Base-by-base conservation (phyloP, 2,888 invertebrate species). In the Ennomos erosarius region DNA sequence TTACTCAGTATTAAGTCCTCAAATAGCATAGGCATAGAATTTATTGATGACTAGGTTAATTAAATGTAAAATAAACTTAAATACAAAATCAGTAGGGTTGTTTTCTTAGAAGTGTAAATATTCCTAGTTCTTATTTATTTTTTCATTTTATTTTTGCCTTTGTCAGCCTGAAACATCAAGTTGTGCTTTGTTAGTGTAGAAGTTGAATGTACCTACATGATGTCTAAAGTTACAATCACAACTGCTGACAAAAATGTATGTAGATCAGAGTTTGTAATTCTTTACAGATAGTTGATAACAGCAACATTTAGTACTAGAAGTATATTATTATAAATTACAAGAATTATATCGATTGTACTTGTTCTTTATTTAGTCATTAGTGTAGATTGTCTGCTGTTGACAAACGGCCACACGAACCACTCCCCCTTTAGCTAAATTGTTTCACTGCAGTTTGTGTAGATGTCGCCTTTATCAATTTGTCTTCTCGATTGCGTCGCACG, bases 1-100 rank as follows among this genome's bases (percentile, higher is more conserved):
- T 84, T 75, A 83, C 81, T 84, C 91, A 91, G 91, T 92, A 91
- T 91, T 92, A 90, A 89, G 87, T 89, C 90, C 85, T 88, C 84
- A 89, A 87, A 85, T 89, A 88, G 82, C 71, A 67, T 88, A 89
- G 86, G 87, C 62, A 76, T 88, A 87, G 75, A 78, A 68, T 45
- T 53, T 76, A 80, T 68, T 58, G 42, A 82, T 82, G 78, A 85
- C 78, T 81, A 90, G 87, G 89, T 83, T 81, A 82, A 79, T 66
- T 76, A 46, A 77, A 85, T 87, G 85, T 87, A 85, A 79, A 90
- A 90, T 88, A 89, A 91, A 85, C 73, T 81, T 81, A 70, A 84
- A 85, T 87, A 86, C 81, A 82, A 86, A 87, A 82, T 73, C 70
- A 71, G 85, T 90, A 91, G 90, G 91, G 79, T 87, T 90, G 86